Conservation (phyloP, 1,140 invertebrate species). For the Kradibia gibbosae region DNA sequence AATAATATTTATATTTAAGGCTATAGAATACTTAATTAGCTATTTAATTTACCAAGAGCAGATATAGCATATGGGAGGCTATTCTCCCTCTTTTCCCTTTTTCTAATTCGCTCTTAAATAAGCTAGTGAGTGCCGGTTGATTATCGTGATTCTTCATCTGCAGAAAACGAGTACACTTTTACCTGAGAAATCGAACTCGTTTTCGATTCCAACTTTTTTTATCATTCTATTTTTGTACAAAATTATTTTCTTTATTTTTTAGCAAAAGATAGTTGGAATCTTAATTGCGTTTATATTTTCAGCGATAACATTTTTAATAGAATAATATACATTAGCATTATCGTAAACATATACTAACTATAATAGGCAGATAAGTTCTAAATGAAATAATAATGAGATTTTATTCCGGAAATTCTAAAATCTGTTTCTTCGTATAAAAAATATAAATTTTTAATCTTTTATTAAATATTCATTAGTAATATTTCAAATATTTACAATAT, state of each 20-base stretch:
- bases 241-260: background rate
- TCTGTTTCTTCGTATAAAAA: too few species aligned
- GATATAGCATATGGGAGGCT: slow-evolving; percentile 24
- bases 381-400: too few species aligned
- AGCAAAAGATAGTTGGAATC: background rate
- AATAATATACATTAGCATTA: too few species aligned
- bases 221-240: background rate
- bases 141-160: slow-evolving; percentile 47
- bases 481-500: too few species aligned
- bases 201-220: slow-evolving; percentile 38
- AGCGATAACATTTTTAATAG: background rate
- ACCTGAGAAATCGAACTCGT: slow-evolving; percentile 48
- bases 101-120: slow-evolving; percentile 50
- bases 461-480: too few species aligned
- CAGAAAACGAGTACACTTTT: slow-evolving; percentile 38
- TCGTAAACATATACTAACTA: too few species aligned
- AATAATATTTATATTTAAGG: background rate
- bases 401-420: too few species aligned
- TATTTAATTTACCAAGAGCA: slow-evolving; percentile 51
- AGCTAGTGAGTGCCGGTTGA: background rate
- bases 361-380: too few species aligned
- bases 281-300: slow-evolving; percentile 27
- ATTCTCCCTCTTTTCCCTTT: slow-evolving; percentile 53
- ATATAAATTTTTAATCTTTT: too few species aligned
- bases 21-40: background rate